A percentile compares a stretch with the other conserved stretches of the same genome.
Conservation (phyloP, 2,888 invertebrate genomes). For the Hartigia nigra region DNA sequence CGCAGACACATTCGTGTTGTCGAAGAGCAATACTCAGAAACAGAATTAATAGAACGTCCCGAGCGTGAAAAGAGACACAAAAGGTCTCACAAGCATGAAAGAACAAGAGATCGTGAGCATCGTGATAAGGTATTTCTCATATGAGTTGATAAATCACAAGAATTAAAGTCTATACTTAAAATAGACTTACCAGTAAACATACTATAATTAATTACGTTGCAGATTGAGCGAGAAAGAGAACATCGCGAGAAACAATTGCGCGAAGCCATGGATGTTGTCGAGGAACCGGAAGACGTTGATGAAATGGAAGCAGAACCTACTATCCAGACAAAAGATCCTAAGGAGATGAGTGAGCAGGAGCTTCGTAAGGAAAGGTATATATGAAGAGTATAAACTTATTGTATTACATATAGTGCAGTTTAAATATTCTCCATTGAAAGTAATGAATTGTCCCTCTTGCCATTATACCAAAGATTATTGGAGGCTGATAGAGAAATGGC, state of each 20-base stretch:
- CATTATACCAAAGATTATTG: slow-evolving; percentile 41
- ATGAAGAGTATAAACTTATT: not conserved
- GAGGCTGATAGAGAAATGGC: slow-evolving; percentile 75
- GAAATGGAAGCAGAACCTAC: slow-evolving; percentile 58
- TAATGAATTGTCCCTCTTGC: not conserved
- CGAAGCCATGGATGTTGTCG: slow-evolving; percentile 52
- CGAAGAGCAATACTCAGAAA: slow-evolving; percentile 53
- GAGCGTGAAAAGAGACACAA: slow-evolving; percentile 59
- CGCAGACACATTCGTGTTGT: slow-evolving; percentile 48
- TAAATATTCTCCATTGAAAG: not conserved
- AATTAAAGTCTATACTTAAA: not conserved
- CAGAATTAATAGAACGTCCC: slow-evolving; percentile 48
- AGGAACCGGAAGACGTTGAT: slow-evolving; percentile 62
- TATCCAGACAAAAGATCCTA: slow-evolving; percentile 52
- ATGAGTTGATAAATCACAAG: not conserved
- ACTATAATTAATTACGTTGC: not conserved
- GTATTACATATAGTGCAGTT: not conserved
- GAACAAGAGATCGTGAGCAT: slow-evolving; percentile 67
- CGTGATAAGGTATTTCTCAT: slow-evolving; percentile 41
- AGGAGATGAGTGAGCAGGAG: slow-evolving; percentile 64
- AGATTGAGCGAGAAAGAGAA: slow-evolving; percentile 51
- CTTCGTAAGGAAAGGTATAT: slow-evolving; percentile 70
- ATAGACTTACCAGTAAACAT: not conserved
- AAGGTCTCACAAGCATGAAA: slow-evolving; percentile 69
- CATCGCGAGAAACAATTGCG: slow-evolving; percentile 57